Evolutionary conservation across 2,113 vertebrate genomes (phyloP).

Genomic region (Trachemys scripta): DNA sequence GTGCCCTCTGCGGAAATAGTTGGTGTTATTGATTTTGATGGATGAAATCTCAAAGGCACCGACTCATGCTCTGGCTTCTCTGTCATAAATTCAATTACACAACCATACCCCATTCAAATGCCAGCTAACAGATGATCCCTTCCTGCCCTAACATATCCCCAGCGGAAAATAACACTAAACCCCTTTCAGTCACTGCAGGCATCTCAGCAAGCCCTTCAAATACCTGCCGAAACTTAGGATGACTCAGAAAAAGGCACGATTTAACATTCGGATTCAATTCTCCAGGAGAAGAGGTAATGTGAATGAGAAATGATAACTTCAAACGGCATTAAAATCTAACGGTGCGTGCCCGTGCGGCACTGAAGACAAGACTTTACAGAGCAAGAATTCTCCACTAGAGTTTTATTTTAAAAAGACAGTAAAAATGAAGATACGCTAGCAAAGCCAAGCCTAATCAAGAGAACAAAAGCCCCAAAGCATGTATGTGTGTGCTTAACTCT

Average conservation of each 20-base stretch:
- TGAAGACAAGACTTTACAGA: accelerated
- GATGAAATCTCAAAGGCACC: accelerated
- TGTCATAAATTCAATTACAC: accelerated
- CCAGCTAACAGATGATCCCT: background rate
- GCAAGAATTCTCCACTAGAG: background rate
- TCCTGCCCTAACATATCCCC: background rate
- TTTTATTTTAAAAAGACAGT: background rate
- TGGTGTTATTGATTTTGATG: accelerated
- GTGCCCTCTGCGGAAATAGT: background rate
- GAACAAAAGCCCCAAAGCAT: background rate
- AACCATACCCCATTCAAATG: accelerated
- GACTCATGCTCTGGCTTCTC: background rate
- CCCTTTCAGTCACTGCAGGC: background rate
- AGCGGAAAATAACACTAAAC: accelerated
- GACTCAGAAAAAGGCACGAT: accelerated
- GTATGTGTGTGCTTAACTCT: accelerated
- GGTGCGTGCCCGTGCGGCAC: accelerated
- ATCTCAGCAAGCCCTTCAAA: background rate
- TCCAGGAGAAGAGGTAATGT: background rate
- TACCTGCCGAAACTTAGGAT: background rate
- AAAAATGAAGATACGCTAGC: background rate
- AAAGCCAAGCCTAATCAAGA: background rate
- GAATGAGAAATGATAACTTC: accelerated
- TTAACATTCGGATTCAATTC: accelerated
- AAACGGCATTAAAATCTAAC: background rate